A percentile compares a stretch with the other conserved stretches of the same genome.
These are phyloP conservation scores for Apotomis capreana DNA, from an alignment of 2,888 invertebrate genomes.

Conservation along the genomic window DNA sequence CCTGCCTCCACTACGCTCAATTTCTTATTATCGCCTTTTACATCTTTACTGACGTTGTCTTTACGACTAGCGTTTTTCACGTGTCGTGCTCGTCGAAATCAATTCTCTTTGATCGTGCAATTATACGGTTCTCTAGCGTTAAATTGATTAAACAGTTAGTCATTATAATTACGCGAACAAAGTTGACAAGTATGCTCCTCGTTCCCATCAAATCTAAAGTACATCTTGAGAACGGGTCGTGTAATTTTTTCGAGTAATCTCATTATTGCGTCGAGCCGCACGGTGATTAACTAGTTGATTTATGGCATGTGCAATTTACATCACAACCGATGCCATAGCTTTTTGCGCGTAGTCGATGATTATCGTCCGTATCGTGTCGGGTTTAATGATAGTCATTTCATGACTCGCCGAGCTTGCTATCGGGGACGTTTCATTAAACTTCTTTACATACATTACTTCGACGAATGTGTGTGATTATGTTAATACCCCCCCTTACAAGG, in stretches of 20 bases:
- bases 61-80: constrained; percentile 60
- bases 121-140: constrained; percentile 43
- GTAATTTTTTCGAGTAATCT: constrained; percentile 80
- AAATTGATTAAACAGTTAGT: constrained; percentile 38
- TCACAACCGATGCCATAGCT: constrained; percentile 76
- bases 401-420: constrained; percentile 76
- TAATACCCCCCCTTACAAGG: constrained; percentile 69
- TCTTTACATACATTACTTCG: constrained; percentile 78
- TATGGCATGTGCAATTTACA: constrained; percentile 82
- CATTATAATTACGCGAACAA: constrained; percentile 50
- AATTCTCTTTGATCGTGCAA: constrained; percentile 28
- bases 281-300: constrained; percentile 81
- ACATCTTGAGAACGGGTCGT: constrained; percentile 58
- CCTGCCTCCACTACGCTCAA: constrained; percentile 63
- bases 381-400: constrained; percentile 82
- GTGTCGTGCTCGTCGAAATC: constrained; percentile 49
- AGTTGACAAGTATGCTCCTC: constrained; percentile 57
- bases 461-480: constrained; percentile 80
- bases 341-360: constrained; percentile 79
- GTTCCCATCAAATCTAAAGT: constrained; percentile 57
- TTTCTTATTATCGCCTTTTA: constrained; percentile 76
- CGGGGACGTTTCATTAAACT: constrained; percentile 80
- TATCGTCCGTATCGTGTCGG: constrained; percentile 82
- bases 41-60: constrained; percentile 65
- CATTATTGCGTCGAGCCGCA: constrained; percentile 75